phyloP scores from a whole-genome alignment of 1,140 invertebrate genomes.

The Apolygus lucorum region DNA sequence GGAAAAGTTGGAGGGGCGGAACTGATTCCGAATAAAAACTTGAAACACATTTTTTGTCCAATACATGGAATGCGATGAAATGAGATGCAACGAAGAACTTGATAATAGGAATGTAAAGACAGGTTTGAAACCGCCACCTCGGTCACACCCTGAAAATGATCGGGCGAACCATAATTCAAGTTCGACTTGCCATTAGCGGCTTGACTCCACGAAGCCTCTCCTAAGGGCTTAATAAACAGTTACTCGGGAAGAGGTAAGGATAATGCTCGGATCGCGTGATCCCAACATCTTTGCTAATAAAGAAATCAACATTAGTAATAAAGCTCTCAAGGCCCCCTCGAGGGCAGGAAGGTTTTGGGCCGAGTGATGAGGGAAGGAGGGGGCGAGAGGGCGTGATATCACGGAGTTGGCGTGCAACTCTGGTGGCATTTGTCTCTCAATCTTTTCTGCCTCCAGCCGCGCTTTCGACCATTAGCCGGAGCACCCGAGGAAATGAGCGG shows the following conservation, averaged over 20 bases:
- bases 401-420: background rate
- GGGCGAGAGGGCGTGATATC: background rate
- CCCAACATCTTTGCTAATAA: background rate
- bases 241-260: background rate
- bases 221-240: background rate
- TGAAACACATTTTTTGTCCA: too few species aligned
- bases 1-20: too few species aligned
- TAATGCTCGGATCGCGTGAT: background rate
- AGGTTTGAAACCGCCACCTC: too few species aligned
- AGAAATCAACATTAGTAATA: background rate
- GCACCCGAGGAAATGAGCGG: background rate
- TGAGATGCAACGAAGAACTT: too few species aligned
- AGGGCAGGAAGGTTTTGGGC: too few species aligned
- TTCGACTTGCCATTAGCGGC: background rate
- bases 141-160: too few species aligned
- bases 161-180: background rate
- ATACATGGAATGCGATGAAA: too few species aligned
- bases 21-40: too few species aligned
- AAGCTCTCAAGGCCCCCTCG: background rate
- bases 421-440: background rate
- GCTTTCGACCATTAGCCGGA: background rate
- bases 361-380: too few species aligned
- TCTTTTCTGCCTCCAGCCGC: background rate
- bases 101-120: too few species aligned
- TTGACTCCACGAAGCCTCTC: background rate